phyloP scores from a whole-genome alignment of 2,888 invertebrate species.

The Macrophya alboannulata region DNA sequence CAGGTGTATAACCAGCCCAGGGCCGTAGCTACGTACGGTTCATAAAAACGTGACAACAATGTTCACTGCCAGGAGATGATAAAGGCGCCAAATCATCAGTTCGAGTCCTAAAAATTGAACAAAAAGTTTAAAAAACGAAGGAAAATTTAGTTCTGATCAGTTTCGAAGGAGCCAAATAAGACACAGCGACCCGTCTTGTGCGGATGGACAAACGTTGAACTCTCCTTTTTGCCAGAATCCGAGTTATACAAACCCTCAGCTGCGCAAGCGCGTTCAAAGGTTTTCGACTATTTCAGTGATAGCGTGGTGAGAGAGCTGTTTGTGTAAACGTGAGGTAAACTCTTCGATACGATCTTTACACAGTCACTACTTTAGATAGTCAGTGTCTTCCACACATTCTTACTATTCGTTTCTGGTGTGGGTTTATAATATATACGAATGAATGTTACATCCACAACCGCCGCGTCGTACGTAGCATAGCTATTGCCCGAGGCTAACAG shows the following conservation, averaged over 20 bases:
- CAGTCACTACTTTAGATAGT: neutral
- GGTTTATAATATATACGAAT: too few species aligned
- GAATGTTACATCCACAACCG: neutral
- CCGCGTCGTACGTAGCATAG: neutral
- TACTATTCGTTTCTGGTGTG: too few species aligned
- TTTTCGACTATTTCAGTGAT: neutral
- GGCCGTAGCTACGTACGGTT: neutral
- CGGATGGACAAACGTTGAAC: constrained; percentile 25
- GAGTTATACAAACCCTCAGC: neutral
- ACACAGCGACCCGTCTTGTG: neutral
- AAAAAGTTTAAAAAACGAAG: neutral
- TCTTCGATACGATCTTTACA: neutral
- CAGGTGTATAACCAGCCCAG: constrained; percentile 21
- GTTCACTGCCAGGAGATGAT: too few species aligned
- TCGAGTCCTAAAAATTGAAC: neutral
- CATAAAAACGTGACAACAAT: too few species aligned
- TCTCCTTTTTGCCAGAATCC: neutral
- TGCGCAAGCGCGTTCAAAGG: neutral
- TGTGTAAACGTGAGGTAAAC: constrained; percentile 2
- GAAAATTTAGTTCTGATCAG: neutral
- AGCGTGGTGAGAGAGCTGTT: neutral
- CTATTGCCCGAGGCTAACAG: neutral
- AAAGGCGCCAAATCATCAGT: too few species aligned
- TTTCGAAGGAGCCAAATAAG: neutral
- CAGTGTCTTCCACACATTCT: neutral